phyloP scores from a whole-genome alignment of 2,888 invertebrate species.

The Lymantria monacha region DNA sequence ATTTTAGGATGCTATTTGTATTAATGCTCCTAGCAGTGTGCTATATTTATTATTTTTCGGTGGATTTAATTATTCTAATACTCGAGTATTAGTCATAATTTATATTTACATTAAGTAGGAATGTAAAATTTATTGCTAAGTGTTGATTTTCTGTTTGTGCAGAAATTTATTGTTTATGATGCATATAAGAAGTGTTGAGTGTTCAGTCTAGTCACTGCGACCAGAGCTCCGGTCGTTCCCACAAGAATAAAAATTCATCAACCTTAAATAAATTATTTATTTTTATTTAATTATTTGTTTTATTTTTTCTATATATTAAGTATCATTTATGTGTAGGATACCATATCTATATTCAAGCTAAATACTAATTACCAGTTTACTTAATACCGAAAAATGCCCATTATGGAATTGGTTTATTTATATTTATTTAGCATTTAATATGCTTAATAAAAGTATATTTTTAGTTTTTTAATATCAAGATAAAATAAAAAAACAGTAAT shows the following conservation, averaged over 20 bases:
- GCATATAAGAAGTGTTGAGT: conserved; percentile 75
- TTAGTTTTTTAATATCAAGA: neutral
- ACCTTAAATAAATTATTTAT: conserved; percentile 78
- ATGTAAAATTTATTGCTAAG: conserved; percentile 75
- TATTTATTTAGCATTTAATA: too few relatives aligned
- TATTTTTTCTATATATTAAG: conserved; percentile 25
- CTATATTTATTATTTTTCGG: conserved; percentile 69
- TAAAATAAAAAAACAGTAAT: conserved; percentile 10
- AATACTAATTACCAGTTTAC: too few relatives aligned
- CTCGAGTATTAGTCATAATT: conserved; percentile 80
- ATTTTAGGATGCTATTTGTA: conserved; percentile 65
- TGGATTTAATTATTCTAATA: conserved; percentile 79
- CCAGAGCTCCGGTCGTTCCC: conserved; percentile 73
- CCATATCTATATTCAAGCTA: too few relatives aligned
- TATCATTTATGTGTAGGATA: too few relatives aligned
- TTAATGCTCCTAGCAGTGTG: conserved; percentile 70
- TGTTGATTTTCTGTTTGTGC: conserved; percentile 79
- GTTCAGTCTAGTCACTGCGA: conserved; percentile 79
- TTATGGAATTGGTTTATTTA: too few relatives aligned
- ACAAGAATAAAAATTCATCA: conserved; percentile 64
- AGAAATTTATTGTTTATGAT: conserved; percentile 74
- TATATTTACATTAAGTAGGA: conserved; percentile 77
- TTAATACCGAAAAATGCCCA: too few relatives aligned
- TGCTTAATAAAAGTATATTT: too few relatives aligned
- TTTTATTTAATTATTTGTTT: conserved; percentile 66